Conservation (phyloP, 2,888 invertebrate genomes). For the Pherbina coryleti region DNA sequence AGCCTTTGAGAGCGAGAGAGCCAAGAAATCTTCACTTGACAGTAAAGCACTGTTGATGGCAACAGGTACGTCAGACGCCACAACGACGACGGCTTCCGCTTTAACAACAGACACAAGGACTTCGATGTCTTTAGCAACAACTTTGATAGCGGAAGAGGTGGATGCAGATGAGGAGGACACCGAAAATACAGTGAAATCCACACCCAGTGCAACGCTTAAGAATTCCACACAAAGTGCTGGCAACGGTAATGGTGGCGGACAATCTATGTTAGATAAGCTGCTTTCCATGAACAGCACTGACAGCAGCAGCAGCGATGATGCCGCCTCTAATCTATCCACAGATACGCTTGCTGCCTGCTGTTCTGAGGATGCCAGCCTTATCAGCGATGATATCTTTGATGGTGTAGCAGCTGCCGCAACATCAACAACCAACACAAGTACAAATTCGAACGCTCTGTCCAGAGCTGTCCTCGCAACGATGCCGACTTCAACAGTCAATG, state of each 20-base stretch:
- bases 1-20: constrained; percentile 32
- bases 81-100: not conserved
- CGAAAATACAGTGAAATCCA: constrained; percentile 62
- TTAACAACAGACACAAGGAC: constrained; percentile 32
- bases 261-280: constrained; percentile 66
- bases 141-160: constrained; percentile 23
- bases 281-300: constrained; percentile 66
- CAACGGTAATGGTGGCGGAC: constrained; percentile 46
- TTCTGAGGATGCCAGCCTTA: constrained; percentile 64
- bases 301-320: constrained; percentile 64
- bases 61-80: not conserved
- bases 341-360: constrained; percentile 63
- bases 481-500: constrained; percentile 4
- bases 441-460: constrained; percentile 42
- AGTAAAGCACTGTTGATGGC: not conserved
- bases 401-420: constrained; percentile 41
- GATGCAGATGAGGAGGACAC: constrained; percentile 61
- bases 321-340: constrained; percentile 63
- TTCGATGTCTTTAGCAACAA: constrained; percentile 44
- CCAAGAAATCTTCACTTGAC: not conserved
- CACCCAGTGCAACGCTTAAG: constrained; percentile 46
- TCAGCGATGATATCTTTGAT: constrained; percentile 65
- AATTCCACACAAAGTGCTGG: constrained; percentile 50
- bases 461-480: constrained; percentile 29
- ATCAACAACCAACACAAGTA: constrained; percentile 35